Evolutionary conservation across 2,113 vertebrate genomes (phyloP).

Genomic region (Panthera tigris): DNA sequence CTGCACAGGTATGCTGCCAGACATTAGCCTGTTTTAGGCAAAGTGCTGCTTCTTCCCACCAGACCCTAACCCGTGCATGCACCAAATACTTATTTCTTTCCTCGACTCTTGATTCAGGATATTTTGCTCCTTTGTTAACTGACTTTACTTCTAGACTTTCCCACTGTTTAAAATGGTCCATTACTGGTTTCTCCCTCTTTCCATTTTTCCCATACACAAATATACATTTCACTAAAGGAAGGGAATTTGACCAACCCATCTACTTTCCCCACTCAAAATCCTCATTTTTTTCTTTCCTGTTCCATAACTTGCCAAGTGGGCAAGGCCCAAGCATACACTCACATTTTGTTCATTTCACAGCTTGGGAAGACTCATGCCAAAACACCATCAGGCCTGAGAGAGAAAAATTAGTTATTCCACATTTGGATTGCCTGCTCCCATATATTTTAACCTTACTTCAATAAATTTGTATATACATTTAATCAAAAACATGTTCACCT

Average conservation of each 20-base stretch:
- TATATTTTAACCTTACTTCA: neutral
- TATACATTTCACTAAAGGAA: neutral
- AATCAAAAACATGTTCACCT: neutral
- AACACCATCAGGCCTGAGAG: neutral
- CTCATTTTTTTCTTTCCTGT: fast-evolving
- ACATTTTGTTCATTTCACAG: neutral
- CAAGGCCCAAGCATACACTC: neutral
- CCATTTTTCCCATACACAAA: neutral
- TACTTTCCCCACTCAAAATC: neutral
- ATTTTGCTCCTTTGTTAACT: neutral
- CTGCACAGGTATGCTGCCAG: fast-evolving
- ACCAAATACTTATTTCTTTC: neutral
- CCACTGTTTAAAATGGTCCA: neutral
- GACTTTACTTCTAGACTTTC: neutral
- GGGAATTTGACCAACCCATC: neutral
- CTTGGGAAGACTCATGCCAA: neutral
- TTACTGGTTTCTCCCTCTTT: neutral
- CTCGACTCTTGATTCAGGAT: neutral
- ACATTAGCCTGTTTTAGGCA: neutral
- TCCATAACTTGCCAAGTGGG: neutral
- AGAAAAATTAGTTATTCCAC: neutral
- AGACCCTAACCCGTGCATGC: neutral
- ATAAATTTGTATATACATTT: neutral
- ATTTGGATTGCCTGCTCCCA: neutral
- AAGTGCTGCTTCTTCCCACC: neutral